Evolutionary conservation across 2,888 invertebrate genomes (phyloP).

Genomic region (Chironomus riparius): DNA sequence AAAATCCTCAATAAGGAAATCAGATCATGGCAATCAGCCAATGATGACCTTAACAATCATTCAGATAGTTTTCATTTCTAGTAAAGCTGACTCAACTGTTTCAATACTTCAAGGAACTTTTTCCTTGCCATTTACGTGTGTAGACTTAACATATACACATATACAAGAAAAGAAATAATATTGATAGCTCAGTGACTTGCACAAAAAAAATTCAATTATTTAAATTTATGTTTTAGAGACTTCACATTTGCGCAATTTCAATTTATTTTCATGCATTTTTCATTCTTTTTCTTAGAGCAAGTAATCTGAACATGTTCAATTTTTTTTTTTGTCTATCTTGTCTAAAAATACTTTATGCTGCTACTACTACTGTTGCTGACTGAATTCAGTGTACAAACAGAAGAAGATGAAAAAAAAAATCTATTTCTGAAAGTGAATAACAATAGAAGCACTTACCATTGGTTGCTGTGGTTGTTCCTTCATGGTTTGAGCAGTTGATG

Average conservation of each 20-base stretch:
- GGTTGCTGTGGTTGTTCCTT: conserved; percentile 45
- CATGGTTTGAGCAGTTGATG: conserved; percentile 42
- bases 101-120: background rate
- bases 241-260: background rate
- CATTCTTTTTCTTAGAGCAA: no score
- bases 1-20: background rate
- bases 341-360: no score
- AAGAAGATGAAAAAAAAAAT: background rate
- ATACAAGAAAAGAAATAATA: background rate
- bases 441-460: conserved; percentile 37
- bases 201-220: conserved; percentile 3
- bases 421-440: background rate
- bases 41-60: background rate
- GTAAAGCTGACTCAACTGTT: background rate
- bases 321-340: no score
- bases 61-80: background rate
- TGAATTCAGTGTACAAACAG: background rate
- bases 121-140: background rate
- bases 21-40: background rate
- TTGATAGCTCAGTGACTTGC: conserved; percentile 3
- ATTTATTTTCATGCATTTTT: no score
- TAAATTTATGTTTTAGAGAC: background rate
- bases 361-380: background rate
- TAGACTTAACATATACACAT: background rate
- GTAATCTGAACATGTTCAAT: no score